These are phyloP conservation scores for Balearica regulorum DNA, from an alignment of 2,797 vertebrate species.

Conservation along the genomic window DNA sequence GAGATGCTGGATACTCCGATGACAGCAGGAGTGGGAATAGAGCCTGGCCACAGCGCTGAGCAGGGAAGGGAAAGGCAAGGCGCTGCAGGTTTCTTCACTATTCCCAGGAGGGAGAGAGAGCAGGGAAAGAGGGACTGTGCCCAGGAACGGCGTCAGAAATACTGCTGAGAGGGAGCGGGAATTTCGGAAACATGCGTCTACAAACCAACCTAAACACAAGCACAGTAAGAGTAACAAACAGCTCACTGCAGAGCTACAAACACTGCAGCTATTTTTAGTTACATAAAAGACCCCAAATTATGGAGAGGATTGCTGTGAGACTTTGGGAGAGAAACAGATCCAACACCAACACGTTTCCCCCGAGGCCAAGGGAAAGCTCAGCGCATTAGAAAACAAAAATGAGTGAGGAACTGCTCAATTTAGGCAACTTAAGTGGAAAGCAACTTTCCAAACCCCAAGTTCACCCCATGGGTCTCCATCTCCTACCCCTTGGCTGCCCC, in stretches of 20 bases:
- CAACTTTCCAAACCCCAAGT: neutral
- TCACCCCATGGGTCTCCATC: neutral
- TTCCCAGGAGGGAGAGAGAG: neutral
- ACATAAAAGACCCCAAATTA: neutral
- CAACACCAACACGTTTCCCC: neutral
- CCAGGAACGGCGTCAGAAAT: neutral
- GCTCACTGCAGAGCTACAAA: neutral
- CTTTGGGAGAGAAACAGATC: neutral
- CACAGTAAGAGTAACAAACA: neutral
- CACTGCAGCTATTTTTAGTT: neutral
- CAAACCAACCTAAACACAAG: neutral
- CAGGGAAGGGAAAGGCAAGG: neutral
- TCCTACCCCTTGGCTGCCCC: neutral
- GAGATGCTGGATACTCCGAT: rapidly evolving
- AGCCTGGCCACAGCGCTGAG: neutral
- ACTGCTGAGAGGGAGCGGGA: neutral
- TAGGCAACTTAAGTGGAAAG: neutral
- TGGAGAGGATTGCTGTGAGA: neutral
- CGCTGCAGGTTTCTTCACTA: no score
- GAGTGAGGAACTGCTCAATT: neutral
- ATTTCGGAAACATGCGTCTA: neutral
- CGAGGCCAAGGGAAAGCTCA: neutral
- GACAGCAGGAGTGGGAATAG: neutral
- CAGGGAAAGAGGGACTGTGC: neutral
- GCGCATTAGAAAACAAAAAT: no score